phyloP scores from a whole-genome alignment of 2,113 vertebrate genomes.

The Calyptomena viridis region DNA sequence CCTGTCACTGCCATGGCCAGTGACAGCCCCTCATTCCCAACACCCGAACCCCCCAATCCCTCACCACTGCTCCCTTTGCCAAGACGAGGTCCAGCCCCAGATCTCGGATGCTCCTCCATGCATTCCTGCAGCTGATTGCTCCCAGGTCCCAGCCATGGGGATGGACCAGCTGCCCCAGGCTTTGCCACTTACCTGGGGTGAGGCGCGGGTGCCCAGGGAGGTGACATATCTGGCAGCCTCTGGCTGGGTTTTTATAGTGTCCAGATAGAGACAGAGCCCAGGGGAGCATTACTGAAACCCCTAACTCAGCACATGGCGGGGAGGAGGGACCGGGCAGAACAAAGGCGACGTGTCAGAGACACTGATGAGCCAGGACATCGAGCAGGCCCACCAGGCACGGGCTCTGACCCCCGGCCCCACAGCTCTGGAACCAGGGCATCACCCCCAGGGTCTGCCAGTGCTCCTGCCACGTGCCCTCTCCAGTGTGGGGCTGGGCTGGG shows the following conservation, averaged over 20 bases:
- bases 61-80: rapidly evolving
- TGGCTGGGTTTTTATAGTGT: constrained; percentile 63
- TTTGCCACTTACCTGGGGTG: neutral
- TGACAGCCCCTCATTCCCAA: rapidly evolving
- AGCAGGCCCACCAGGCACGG: neutral
- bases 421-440: rapidly evolving
- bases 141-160: neutral
- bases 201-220: neutral
- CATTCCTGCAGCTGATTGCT: rapidly evolving
- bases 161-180: neutral
- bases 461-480: neutral
- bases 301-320: constrained; percentile 66
- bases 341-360: neutral
- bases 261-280: constrained; percentile 43
- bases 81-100: rapidly evolving
- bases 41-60: neutral
- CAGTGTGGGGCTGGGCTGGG: rapidly evolving
- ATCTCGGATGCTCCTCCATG: neutral
- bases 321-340: constrained; percentile 52
- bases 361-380: constrained; percentile 72
- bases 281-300: constrained; percentile 50
- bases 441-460: rapidly evolving
- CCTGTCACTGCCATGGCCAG: neutral
- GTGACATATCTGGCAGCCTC: neutral
- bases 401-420: neutral